Evolutionary conservation across 2,888 invertebrate genomes (phyloP).

Genomic region (Hyles lineata): DNA sequence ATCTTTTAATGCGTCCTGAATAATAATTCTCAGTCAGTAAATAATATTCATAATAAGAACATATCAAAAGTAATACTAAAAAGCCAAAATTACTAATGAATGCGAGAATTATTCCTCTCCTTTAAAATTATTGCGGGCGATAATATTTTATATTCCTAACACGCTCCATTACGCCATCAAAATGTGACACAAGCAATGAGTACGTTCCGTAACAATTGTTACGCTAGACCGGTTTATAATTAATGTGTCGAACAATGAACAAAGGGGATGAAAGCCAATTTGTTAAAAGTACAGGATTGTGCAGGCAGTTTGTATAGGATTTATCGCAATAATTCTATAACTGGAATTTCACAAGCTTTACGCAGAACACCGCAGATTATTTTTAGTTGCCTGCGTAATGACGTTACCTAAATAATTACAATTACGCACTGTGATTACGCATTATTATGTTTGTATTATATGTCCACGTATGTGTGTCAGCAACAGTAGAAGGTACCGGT

Average conservation of each 20-base stretch:
- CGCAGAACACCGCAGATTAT: not conserved
- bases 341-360: not conserved
- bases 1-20: too few relatives aligned
- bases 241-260: conserved; percentile 6
- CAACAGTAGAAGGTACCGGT: too few relatives aligned
- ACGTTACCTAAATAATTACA: not conserved
- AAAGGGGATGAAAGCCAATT: conserved; percentile 1
- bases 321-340: not conserved
- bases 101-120: not conserved
- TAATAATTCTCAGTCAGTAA: too few relatives aligned
- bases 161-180: not conserved
- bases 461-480: too few relatives aligned
- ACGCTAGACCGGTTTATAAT: not conserved
- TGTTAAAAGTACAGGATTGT: not conserved
- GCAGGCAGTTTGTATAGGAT: not conserved
- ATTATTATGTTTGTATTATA: too few relatives aligned
- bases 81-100: not conserved
- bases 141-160: not conserved
- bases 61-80: too few relatives aligned
- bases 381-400: not conserved
- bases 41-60: too few relatives aligned
- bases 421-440: too few relatives aligned
- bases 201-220: not conserved
- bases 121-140: not conserved
- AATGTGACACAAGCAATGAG: not conserved